Percentiles rank a stretch among this genome's conserved stretches.
phyloP scores from a whole-genome alignment of 2,113 vertebrate species.

The Oncorhynchus masou region DNA sequence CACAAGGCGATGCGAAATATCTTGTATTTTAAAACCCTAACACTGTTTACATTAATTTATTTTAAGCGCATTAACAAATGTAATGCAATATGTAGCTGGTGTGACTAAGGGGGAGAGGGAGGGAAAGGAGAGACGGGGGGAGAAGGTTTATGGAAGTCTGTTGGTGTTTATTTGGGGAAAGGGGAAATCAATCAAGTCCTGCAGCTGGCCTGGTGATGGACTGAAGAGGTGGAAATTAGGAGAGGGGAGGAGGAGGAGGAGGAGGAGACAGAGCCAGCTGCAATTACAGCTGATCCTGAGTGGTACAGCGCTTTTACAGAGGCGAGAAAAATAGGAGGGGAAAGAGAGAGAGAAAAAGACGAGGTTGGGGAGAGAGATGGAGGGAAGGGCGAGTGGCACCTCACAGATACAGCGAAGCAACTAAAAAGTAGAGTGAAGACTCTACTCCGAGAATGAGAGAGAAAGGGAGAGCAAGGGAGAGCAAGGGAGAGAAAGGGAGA shows the following conservation, averaged over 20 bases:
- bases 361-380: conserved; percentile 15
- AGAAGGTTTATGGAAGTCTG: conserved; percentile 6
- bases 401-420: not conserved
- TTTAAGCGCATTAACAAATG: not conserved
- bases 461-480: not conserved
- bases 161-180: conserved; percentile 11
- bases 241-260: conserved; percentile 22
- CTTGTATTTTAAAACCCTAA: no score
- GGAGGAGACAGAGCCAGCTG: conserved; percentile 23
- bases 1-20: no score
- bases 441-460: not conserved
- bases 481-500: not conserved
- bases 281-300: conserved; percentile 40
- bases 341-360: conserved; percentile 8
- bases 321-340: not conserved
- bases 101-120: not conserved
- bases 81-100: not conserved
- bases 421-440: not conserved
- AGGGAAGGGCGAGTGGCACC: conserved; percentile 1
- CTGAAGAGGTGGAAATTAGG: conserved; percentile 4
- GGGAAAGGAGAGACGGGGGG: not conserved
- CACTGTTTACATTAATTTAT: no score
- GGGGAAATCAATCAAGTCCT: conserved; percentile 35
- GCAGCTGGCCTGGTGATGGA: conserved; percentile 17
- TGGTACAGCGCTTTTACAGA: conserved; percentile 18